Conservation (phyloP, 1,140 invertebrate genomes). For the Brachionus manjavacas region DNA sequence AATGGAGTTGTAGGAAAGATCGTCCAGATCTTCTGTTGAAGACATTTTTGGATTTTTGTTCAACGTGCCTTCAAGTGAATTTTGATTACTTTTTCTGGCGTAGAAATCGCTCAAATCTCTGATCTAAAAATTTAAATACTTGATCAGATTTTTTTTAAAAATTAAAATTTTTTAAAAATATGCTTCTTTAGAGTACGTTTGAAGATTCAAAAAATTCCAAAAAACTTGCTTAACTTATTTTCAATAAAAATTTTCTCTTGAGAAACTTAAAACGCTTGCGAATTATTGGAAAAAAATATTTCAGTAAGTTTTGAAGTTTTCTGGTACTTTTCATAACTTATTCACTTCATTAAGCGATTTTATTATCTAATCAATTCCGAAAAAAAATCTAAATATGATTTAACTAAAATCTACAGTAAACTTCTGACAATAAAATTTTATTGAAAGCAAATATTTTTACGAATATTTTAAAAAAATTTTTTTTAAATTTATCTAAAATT, state of each 20-base stretch:
- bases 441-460: not conserved
- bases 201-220: not conserved
- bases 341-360: not conserved
- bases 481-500: not conserved
- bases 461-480: not conserved
- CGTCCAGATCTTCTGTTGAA: conserved; percentile 5
- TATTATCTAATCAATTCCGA: not conserved
- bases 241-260: not conserved
- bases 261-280: not conserved
- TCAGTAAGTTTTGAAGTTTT: too few relatives aligned
- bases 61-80: not conserved
- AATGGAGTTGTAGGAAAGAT: not conserved
- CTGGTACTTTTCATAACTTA: too few relatives aligned
- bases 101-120: not conserved
- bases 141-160: not conserved
- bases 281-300: not conserved
- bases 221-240: not conserved
- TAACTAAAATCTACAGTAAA: not conserved
- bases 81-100: not conserved
- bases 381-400: not conserved
- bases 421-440: not conserved
- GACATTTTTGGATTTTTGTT: not conserved
- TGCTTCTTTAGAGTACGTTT: not conserved
- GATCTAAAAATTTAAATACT: not conserved
- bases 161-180: not conserved